Evolutionary conservation across 2,888 invertebrate genomes (phyloP), one percentile per base, ranked within the genome.

Genomic region (Hemaris fuciformis): DNA sequence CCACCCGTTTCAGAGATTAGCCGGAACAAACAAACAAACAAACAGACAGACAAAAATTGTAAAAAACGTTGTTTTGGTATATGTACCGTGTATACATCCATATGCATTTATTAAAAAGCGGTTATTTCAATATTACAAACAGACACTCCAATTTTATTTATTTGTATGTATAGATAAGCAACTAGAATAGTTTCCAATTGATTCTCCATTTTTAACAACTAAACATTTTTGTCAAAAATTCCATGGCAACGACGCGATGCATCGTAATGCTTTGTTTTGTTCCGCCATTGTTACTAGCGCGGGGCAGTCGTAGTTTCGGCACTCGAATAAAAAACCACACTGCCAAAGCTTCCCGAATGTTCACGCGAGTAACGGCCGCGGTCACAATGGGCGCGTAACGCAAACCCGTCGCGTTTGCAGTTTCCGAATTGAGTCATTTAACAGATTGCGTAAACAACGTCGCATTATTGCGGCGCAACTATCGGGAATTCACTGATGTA

Each of bases 351-450:
- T 31, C 18, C 53, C 31, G 53, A 53, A 31, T 53, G 48, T 48
- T 48, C 18, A 15, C 53, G 53, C 53, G 53, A 31, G 53, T 31
- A 53, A 53, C 31, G 53, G 18, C 27, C 53, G 53, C 53, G 18
- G 53, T 31, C 27, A 27, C 53, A 53, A 18, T 31, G 18, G 53
- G 3, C 31, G 53, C 31, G 18, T 27, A 53, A 31, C 27, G 18
- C 31, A 31, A 53, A 31, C 25, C 42, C 31, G 3, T 53, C 18
- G 53, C 8, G 53, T 31, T 53, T 53, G 53, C 27, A 15, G 53
- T 53, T 48, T 31, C 31, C 53, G 53, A 53, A 53, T 53, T 31
- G 31, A 31, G 10, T 53, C 31, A 53, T 31, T 53, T 53, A 31
- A 46, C 18, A 8, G 31, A 31, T 31, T 53, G 53, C 31, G 53